Percentiles rank a stretch among this genome's conserved stretches.
Conservation (phyloP, 1,140 invertebrate species). For the Danaus plexippus region DNA sequence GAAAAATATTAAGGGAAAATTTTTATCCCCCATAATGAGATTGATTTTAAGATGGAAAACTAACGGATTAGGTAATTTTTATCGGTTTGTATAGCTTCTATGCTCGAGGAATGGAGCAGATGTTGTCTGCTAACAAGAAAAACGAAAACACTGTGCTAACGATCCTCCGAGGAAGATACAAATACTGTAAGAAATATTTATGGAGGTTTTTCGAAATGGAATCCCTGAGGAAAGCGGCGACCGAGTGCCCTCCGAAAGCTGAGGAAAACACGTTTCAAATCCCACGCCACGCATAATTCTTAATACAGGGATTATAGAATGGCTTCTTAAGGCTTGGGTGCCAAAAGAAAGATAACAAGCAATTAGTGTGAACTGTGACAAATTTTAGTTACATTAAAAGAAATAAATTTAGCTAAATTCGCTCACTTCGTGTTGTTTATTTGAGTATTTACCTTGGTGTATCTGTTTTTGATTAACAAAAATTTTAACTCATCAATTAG, state of each 20-base stretch:
- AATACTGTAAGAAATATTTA: conserved; percentile 71
- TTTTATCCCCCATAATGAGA: too few relatives aligned
- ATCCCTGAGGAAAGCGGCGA: conserved; percentile 49
- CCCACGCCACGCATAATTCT: conserved; percentile 65
- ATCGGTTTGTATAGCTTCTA: neutral
- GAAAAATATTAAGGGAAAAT: too few relatives aligned
- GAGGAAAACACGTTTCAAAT: conserved; percentile 63
- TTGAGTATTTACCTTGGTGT: conserved; percentile 1
- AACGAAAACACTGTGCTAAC: conserved; percentile 63
- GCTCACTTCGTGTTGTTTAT: too few relatives aligned
- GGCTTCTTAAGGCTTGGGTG: conserved; percentile 60
- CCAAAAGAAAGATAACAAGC: conserved; percentile 66
- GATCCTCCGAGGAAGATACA: conserved; percentile 68
- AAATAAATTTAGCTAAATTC: too few relatives aligned
- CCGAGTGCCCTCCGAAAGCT: conserved; percentile 46
- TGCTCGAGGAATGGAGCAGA: conserved; percentile 34
- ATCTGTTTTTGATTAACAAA: too few relatives aligned
- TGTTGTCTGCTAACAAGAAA: conserved; percentile 41
- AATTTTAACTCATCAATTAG: too few relatives aligned
- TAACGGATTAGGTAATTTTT: too few relatives aligned
- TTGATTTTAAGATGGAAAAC: too few relatives aligned
- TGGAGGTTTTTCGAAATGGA: conserved; percentile 68
- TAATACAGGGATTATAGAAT: conserved; percentile 67
- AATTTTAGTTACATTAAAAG: too few relatives aligned
- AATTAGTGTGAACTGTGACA: conserved; percentile 34